A percentile compares a stretch with the other conserved stretches of the same genome.
Evolutionary conservation across 1,140 invertebrate genomes (phyloP).

Genomic region (Drosophila simulans): DNA sequence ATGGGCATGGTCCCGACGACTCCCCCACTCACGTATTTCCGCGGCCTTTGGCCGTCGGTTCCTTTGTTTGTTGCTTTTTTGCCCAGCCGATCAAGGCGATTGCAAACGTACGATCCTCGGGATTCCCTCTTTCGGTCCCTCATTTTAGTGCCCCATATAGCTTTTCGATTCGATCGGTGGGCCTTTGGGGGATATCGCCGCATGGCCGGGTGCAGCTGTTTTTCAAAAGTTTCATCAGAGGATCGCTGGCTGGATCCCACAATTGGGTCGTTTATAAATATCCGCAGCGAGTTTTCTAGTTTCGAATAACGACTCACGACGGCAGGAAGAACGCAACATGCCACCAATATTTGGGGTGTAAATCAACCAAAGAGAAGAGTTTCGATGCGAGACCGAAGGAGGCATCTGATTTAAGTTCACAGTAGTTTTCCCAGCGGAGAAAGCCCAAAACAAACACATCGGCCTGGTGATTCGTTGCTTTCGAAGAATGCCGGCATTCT

Average conservation of each 20-base stretch:
- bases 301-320: slow-evolving; percentile 43
- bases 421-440: no score
- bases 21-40: background rate
- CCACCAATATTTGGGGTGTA: background rate
- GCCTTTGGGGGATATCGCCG: slow-evolving; percentile 24
- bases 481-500: slow-evolving; percentile 43
- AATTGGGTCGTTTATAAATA: slow-evolving; percentile 79
- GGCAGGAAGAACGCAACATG: slow-evolving; percentile 54
- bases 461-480: background rate
- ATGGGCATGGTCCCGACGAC: slow-evolving; percentile 4
- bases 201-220: slow-evolving; percentile 49
- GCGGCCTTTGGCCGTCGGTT: slow-evolving; percentile 25
- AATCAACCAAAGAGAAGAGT: background rate
- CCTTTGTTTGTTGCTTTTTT: slow-evolving; percentile 30
- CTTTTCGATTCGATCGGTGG: slow-evolving; percentile 2
- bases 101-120: slow-evolving; percentile 24
- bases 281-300: slow-evolving; percentile 55
- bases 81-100: slow-evolving; percentile 20
- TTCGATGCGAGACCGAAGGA: background rate
- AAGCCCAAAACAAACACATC: slow-evolving; percentile 23
- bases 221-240: slow-evolving; percentile 60
- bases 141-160: background rate
- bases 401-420: background rate
- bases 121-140: background rate
- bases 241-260: slow-evolving; percentile 54